Conservation (phyloP, 2,797 vertebrate species). For the Iguana delicatissima region DNA sequence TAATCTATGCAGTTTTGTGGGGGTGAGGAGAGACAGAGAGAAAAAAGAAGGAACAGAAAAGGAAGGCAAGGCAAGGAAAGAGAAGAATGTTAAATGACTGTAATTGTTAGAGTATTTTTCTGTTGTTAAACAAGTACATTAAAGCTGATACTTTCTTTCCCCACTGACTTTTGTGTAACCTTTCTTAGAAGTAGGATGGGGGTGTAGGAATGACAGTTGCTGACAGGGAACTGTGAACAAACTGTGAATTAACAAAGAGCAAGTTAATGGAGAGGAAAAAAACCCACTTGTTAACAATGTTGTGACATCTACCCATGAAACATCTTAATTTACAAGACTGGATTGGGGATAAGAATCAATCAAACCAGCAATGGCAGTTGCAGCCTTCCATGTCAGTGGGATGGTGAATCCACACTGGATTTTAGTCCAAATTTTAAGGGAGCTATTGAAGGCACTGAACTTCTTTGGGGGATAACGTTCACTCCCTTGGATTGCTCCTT, state of each 20-base stretch:
- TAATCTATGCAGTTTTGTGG: neutral
- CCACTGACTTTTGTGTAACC: constrained; percentile 14
- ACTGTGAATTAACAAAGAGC: constrained; percentile 28
- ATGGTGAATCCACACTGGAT: too few species aligned
- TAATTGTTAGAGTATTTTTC: constrained; percentile 1
- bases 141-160: neutral
- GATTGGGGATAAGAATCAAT: neutral
- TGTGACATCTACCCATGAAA: neutral
- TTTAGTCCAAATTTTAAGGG: too few species aligned
- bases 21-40: too few species aligned
- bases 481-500: too few species aligned
- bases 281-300: neutral
- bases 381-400: too few species aligned
- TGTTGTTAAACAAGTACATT: neutral
- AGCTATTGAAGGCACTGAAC: too few species aligned
- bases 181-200: neutral
- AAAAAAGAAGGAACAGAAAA: too few species aligned
- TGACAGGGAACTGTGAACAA: constrained; percentile 31
- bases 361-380: neutral
- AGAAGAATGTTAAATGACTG: constrained; percentile 8
- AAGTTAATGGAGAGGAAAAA: neutral
- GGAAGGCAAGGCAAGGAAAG: neutral
- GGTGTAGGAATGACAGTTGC: neutral
- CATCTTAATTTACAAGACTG: neutral
- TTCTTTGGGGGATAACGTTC: too few species aligned